Base-by-base conservation (phyloP, 2,113 vertebrate species). In the Atlantisia rogersi region DNA sequence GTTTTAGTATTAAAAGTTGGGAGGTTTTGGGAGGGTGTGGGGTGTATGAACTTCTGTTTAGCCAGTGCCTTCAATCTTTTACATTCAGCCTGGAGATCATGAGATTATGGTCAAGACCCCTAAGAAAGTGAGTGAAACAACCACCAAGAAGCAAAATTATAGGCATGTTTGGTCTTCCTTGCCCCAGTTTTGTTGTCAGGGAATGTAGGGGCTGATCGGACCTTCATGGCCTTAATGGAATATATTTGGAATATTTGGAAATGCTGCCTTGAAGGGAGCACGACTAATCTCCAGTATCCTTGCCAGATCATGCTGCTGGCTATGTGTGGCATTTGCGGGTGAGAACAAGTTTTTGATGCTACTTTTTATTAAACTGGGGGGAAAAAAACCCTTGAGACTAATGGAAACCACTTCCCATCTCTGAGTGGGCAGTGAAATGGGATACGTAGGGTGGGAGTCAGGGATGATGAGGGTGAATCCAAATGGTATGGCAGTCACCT, bases 1-100 rank as follows among this genome's bases (percentile, higher is more conserved):
- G 63, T 32, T 96, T 94, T 85, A 96, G 70, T 95, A 90, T 86
- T 69, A 90, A 82, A 92, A 93, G 6, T 44, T n/a, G 6, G 31
- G 40, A 35, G 40, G 40, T 40, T 31, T 26, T 35, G 35, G 35
- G 35, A 35, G 35, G 35, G 35, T 35, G 35, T 35, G 35, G 35
- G 35, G 35, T 35, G 35, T 35, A 35, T 35, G 35, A 89, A 84
- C 93, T 92, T 90, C 25, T 91, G 76, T 74, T 89, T 63, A 86
- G 90, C 82, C 90, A 95, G 91, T 90, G 91, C 84, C 69, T 65
- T 55, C 68, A 46, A 5, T 68, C 65, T 75, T 58, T 12, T 44
- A 53, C 48, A 9, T 58, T 56, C 64, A 94, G 63, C 53, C 56
- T 87, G 88, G 84, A 85, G 87, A 50, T 88, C 29, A 55, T 64